Conservation (phyloP, 2,888 invertebrate genomes). For the Chymomyza amoena region DNA sequence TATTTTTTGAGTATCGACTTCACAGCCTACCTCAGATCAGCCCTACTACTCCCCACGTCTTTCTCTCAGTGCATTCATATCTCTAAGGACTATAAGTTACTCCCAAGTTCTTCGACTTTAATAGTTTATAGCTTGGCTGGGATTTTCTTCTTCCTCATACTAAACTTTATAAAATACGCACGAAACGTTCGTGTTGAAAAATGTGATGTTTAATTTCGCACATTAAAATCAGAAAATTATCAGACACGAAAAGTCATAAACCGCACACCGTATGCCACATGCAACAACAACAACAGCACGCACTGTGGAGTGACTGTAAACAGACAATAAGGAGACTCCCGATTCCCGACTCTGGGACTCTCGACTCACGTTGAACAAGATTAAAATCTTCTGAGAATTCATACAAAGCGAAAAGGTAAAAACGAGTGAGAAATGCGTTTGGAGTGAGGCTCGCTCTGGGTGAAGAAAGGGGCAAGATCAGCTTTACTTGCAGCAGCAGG, state of each 20-base stretch:
- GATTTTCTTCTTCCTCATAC: slow-evolving; percentile 15
- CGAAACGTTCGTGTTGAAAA: slow-evolving; percentile 75
- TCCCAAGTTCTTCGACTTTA: background rate
- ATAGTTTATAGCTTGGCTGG: background rate
- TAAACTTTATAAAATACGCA: slow-evolving; percentile 47
- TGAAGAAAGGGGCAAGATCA: slow-evolving; percentile 7
- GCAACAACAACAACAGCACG: background rate
- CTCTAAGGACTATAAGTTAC: background rate
- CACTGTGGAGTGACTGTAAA: background rate
- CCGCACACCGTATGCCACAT: slow-evolving; percentile 66
- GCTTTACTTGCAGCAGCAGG: background rate
- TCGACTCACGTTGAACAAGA: slow-evolving; percentile 51
- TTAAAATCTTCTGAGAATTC: slow-evolving; percentile 72
- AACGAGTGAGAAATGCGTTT: slow-evolving; percentile 42
- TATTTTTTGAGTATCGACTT: no score
- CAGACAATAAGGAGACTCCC: slow-evolving; percentile 10
- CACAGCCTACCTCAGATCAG: no score
- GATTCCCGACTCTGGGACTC: background rate
- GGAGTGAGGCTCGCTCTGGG: background rate
- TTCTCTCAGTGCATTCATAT: background rate
- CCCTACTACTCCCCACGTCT: background rate
- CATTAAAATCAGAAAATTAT: slow-evolving; percentile 77
- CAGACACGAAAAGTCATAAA: slow-evolving; percentile 75
- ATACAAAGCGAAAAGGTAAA: slow-evolving; percentile 52
- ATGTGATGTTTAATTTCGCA: slow-evolving; percentile 78